phyloP scores from a whole-genome alignment of 2,888 invertebrate species.

The Omphaloscelis lunosa region DNA sequence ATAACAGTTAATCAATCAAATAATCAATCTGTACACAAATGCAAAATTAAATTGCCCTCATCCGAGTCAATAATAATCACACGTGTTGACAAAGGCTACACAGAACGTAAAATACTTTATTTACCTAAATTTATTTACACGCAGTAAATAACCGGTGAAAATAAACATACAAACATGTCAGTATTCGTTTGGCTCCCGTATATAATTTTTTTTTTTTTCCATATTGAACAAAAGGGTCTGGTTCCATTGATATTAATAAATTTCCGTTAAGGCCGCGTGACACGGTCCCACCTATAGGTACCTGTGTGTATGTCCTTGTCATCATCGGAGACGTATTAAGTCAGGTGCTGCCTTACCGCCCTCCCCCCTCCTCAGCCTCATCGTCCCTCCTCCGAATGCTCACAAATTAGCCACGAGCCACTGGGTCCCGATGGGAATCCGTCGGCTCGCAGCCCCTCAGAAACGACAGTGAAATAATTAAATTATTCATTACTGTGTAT shows the following conservation, averaged over 20 bases:
- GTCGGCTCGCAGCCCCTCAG: constrained; percentile 45
- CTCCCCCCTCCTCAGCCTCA: background rate
- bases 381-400: constrained; percentile 37
- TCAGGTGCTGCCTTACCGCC: constrained; percentile 51
- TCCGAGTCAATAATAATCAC: constrained; percentile 34
- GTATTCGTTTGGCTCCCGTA: constrained; percentile 40
- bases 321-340: constrained; percentile 57
- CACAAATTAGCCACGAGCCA: constrained; percentile 68
- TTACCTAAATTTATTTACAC: constrained; percentile 38
- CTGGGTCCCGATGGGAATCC: constrained; percentile 65
- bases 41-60: constrained; percentile 1
- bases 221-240: constrained; percentile 47
- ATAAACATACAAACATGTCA: constrained; percentile 42
- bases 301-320: constrained; percentile 52
- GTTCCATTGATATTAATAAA: constrained; percentile 55
- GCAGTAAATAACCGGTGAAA: constrained; percentile 39
- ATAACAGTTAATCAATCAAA: constrained; percentile 19
- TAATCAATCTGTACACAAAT: background rate
- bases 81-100: constrained; percentile 20
- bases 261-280: constrained; percentile 39
- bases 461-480: constrained; percentile 59
- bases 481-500: constrained; percentile 59
- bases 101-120: constrained; percentile 21
- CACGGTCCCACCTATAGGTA: constrained; percentile 14
- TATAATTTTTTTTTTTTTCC: constrained; percentile 26